Evolutionary conservation across 1,140 invertebrate genomes (phyloP), one percentile per base, ranked within the genome.

Genomic region (Conus betulinus): DNA sequence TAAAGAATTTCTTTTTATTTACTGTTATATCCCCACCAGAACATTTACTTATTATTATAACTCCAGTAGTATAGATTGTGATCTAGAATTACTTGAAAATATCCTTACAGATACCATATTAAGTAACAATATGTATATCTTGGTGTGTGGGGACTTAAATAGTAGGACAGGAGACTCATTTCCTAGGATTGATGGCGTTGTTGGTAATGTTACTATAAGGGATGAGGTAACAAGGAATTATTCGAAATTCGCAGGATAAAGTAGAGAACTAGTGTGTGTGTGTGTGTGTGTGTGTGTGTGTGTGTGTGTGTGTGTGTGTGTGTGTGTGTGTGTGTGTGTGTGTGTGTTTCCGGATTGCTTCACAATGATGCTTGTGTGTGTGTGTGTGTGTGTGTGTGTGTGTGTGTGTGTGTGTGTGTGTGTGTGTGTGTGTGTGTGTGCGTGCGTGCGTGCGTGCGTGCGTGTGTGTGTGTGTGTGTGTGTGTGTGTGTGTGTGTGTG

Each of bases 311-410:
- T 74, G 71, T 25, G n/a, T 74, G n/a, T 23, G 17, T 74, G n/a
- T 25, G 71, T 74, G 71, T 74, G 71, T 25, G 71, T 74, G 71
- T 25, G 71, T 74, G 71, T 25, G 71, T 25, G 71, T 25, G 25
- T 25, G 23, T 23, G 10, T 13, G 39, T 79, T n/a, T 51, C 23
- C 51, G 76, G 7, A 4, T 79, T 39, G 39, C 39, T 39, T 39
- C 39, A 39, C 39, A 39, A 39, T 39, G 39, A 39, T 39, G 39
- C 39, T 39, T 39, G 76, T 79, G 76, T 79, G 76, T 79, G 76
- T 79, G 76, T 79, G 76, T 79, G 76, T 79, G 76, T 79, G 76
- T 79, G 76, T 79, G 76, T 74, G 71, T 74, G 71, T 74, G 17
- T 74, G 71, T 74, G 71, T 74, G 71, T 74, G 71, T 23, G 11